Evolutionary conservation across 2,797 vertebrate species (phyloP).

Genomic region (Hipposideros larvatus): DNA sequence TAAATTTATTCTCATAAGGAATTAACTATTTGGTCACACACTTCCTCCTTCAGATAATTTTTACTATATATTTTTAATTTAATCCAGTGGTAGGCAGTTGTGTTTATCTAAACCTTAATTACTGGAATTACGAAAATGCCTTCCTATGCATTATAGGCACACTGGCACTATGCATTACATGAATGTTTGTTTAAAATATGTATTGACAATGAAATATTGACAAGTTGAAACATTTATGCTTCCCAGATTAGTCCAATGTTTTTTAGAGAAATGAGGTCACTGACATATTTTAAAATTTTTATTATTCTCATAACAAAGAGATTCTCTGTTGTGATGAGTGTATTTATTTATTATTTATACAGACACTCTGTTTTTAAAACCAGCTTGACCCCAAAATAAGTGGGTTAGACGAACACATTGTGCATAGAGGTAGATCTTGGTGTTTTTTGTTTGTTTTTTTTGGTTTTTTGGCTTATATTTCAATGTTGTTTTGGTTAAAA

Average conservation of each 20-base stretch:
- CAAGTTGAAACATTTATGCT: not conserved
- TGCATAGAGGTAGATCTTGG: not conserved
- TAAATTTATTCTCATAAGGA: not conserved
- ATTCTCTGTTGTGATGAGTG: not conserved
- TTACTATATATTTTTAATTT: not conserved
- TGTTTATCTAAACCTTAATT: not conserved
- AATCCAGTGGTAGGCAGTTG: not conserved
- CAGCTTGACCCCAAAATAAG: not conserved
- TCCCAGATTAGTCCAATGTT: not conserved
- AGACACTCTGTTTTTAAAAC: constrained; percentile 37
- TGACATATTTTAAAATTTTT: not conserved
- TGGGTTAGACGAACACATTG: not conserved
- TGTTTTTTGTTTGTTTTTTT: not conserved
- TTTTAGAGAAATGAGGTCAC: not conserved
- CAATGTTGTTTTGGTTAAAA: constrained; percentile 6
- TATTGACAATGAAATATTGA: constrained; percentile 26
- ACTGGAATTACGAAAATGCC: not conserved
- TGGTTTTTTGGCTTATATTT: not conserved
- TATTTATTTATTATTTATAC: not conserved
- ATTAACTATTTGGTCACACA: not conserved
- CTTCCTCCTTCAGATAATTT: not conserved
- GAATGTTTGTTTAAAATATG: not conserved
- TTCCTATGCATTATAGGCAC: not conserved
- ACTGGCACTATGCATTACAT: not conserved
- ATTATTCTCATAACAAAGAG: not conserved